A percentile compares a stretch with the other conserved stretches of the same genome.
Evolutionary conservation across 1,140 invertebrate genomes (phyloP).

Genomic region (Scylla paramamosain): DNA sequence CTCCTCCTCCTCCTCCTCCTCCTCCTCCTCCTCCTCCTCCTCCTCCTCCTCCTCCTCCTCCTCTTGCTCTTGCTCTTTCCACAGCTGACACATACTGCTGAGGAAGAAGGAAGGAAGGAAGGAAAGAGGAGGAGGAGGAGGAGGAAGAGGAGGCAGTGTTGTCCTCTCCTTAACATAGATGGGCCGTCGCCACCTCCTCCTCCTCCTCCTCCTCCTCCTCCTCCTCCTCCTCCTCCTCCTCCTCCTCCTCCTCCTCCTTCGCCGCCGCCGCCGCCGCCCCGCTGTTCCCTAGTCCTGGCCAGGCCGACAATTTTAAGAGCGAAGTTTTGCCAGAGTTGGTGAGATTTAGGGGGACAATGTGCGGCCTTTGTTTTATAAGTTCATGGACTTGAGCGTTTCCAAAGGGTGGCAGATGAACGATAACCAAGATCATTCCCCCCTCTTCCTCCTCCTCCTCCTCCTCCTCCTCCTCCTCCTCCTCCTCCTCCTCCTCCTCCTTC

Average conservation of each 20-base stretch:
- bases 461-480: background rate
- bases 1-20: background rate
- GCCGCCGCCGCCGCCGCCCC: background rate
- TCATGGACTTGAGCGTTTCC: conserved; percentile 40
- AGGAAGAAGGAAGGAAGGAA: background rate
- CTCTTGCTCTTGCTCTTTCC: background rate
- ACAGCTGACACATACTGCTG: background rate
- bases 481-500: background rate
- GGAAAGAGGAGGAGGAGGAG: background rate
- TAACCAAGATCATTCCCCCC: background rate
- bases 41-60: background rate
- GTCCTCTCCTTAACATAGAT: too few relatives aligned
- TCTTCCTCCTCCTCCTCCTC: background rate
- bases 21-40: background rate
- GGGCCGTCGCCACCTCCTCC: too few relatives aligned
- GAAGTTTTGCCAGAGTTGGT: conserved; percentile 54
- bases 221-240: too few relatives aligned
- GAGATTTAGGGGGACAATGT: conserved; percentile 70
- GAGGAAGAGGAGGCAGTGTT: background rate
- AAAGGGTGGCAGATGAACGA: conserved; percentile 37
- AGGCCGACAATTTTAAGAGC: conserved; percentile 63
- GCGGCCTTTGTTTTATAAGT: conserved; percentile 65
- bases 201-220: too few relatives aligned
- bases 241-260: background rate
- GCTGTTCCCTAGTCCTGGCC: conserved; percentile 50